Evolutionary conservation across 92 coral and sea anemone species (phyloP).

Genomic region (Parazoanthus darwini): DNA sequence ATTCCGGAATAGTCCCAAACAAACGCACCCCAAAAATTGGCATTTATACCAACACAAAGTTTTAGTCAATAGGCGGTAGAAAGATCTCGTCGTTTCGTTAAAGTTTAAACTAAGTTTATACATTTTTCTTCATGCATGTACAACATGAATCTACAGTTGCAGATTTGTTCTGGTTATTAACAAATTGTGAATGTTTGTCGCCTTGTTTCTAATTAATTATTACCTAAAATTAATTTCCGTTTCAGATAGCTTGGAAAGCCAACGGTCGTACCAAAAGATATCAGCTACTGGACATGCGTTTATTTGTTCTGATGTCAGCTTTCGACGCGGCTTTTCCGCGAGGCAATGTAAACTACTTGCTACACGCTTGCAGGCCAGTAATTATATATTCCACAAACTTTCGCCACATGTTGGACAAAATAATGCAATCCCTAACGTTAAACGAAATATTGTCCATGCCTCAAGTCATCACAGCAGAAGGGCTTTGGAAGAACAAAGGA

Average conservation of each 20-base stretch:
- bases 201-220: neutral
- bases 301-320: conserved; percentile 49
- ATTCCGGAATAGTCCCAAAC: too few species aligned
- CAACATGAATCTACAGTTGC: neutral
- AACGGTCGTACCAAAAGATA: conserved; percentile 27
- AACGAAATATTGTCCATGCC: neutral
- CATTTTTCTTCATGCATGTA: too few species aligned
- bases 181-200: neutral
- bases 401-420: neutral
- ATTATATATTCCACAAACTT: conserved; percentile 54
- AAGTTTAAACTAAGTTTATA: too few species aligned
- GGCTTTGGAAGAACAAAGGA: neutral
- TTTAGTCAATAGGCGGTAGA: too few species aligned
- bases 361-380: conserved; percentile 60
- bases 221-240: neutral
- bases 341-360: conserved; percentile 61
- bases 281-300: conserved; percentile 44
- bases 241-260: neutral
- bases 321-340: conserved; percentile 58
- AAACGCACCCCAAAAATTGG: too few species aligned
- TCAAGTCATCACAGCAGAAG: neutral
- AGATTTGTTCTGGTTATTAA: too few species aligned
- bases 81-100: too few species aligned
- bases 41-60: too few species aligned
- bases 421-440: neutral